Evolutionary conservation across 2,113 vertebrate species (phyloP).

Genomic region (Ceyx cyanopectus): DNA sequence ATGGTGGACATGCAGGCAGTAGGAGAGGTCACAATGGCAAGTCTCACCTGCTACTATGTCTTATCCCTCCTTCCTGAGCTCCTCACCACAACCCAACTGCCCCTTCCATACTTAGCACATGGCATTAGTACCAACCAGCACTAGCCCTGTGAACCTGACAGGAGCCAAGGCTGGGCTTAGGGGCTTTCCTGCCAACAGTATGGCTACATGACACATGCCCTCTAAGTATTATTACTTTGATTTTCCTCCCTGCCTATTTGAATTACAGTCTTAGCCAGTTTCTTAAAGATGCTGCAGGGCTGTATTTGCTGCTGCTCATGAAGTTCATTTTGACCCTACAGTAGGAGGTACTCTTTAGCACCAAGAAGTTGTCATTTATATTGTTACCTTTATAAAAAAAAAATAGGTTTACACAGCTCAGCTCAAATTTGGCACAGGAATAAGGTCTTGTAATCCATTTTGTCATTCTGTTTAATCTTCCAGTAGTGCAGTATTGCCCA

Average conservation of each 20-base stretch:
- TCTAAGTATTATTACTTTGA: fast-evolving
- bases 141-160: background rate
- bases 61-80: background rate
- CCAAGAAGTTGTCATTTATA: background rate
- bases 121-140: background rate
- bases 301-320: background rate
- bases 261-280: background rate
- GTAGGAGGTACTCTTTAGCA: background rate
- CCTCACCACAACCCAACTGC: fast-evolving
- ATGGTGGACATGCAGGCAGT: background rate
- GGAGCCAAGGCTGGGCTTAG: background rate
- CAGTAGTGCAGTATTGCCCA: background rate
- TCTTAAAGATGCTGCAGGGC: background rate
- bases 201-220: background rate
- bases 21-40: background rate
- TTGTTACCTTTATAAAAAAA: background rate
- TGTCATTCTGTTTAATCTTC: background rate
- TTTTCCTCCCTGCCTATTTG: background rate
- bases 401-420: background rate
- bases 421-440: background rate
- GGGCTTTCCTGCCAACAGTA: background rate
- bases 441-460: background rate
- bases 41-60: background rate
- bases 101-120: background rate
- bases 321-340: background rate